Percentiles rank a stretch among this genome's conserved stretches.
Evolutionary conservation across 1,140 invertebrate species (phyloP).

Genomic region (Phenacoccus solenopsis): DNA sequence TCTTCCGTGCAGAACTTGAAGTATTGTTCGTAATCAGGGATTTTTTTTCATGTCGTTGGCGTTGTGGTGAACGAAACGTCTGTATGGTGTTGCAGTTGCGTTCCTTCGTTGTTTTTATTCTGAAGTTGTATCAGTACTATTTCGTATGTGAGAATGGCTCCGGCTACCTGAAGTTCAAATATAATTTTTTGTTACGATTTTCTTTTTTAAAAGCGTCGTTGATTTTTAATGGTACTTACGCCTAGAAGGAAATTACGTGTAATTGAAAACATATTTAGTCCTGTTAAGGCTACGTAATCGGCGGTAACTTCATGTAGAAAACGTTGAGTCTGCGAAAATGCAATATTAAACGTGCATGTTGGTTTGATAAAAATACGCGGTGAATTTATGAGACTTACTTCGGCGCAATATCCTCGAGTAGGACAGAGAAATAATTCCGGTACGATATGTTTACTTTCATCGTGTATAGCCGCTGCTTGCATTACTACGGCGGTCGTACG

Average conservation of each 20-base stretch:
- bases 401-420: conserved; percentile 26
- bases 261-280: conserved; percentile 28
- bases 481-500: conserved; percentile 28
- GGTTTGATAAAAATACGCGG: neutral
- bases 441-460: conserved; percentile 26
- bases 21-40: neutral
- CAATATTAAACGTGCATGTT: neutral
- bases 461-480: conserved; percentile 27
- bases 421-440: conserved; percentile 29
- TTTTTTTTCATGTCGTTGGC: neutral
- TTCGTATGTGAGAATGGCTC: conserved; percentile 57
- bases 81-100: neutral
- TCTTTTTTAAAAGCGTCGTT: neutral
- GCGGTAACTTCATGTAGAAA: conserved; percentile 28
- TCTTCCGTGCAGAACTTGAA: neutral
- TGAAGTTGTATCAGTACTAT: conserved; percentile 45
- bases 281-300: conserved; percentile 28
- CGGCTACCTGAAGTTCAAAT: conserved; percentile 43
- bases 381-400: conserved; percentile 23
- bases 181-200: neutral
- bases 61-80: neutral
- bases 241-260: conserved; percentile 29
- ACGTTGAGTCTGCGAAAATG: conserved; percentile 24
- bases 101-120: conserved; percentile 21
- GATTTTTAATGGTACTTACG: conserved; percentile 24